A percentile compares a stretch with the other conserved stretches of the same genome.
phyloP scores from a whole-genome alignment of 2,888 invertebrate species.

The Lamellibrachia columna region DNA sequence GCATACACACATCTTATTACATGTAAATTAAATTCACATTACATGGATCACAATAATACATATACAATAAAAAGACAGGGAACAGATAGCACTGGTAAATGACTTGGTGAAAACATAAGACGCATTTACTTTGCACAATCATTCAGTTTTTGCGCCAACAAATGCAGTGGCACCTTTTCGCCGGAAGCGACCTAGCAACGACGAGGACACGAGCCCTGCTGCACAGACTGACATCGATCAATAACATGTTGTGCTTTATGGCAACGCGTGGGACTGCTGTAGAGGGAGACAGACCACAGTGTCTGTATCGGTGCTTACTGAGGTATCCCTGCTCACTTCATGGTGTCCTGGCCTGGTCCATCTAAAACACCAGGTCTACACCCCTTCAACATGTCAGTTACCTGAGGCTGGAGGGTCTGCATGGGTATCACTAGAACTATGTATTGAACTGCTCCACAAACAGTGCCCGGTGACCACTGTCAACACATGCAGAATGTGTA shows the following conservation, averaged over 20 bases:
- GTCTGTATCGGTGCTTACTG: not conserved
- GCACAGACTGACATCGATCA: not conserved
- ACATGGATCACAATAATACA: not conserved
- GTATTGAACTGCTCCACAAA: too few species aligned
- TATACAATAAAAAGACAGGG: not conserved
- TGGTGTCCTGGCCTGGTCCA: too few species aligned
- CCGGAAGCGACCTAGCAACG: not conserved
- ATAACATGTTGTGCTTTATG: conserved; percentile 7
- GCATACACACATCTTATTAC: not conserved
- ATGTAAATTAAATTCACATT: not conserved
- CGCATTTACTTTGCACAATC: not conserved
- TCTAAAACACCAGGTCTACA: too few species aligned
- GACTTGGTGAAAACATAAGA: not conserved
- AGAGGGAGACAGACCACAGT: not conserved
- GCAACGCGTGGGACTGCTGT: not conserved
- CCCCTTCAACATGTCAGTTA: not conserved
- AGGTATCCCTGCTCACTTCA: too few species aligned
- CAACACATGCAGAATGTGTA: not conserved
- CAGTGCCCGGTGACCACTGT: not conserved
- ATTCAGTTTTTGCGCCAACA: not conserved
- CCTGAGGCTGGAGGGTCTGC: not conserved
- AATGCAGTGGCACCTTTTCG: not conserved
- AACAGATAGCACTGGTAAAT: not conserved
- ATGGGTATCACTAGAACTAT: not conserved
- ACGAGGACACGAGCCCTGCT: not conserved